These are phyloP conservation scores for Drosophila kepulauana DNA, from an alignment of 1,140 invertebrate genomes.

Conservation along the genomic window DNA sequence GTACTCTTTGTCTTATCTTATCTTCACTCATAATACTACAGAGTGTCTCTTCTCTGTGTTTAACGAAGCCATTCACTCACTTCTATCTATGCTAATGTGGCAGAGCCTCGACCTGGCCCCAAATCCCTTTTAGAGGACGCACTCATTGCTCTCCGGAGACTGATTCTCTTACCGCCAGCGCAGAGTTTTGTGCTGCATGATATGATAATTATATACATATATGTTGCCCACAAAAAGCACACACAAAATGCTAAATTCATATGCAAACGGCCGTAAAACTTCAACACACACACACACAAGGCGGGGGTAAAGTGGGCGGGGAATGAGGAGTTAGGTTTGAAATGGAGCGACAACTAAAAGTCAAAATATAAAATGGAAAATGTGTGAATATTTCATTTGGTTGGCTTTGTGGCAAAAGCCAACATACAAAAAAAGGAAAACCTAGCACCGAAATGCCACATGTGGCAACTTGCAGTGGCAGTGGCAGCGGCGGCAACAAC, in stretches of 20 bases:
- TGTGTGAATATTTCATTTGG: slow-evolving; percentile 79
- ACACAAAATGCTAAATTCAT: slow-evolving; percentile 77
- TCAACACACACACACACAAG: slow-evolving; percentile 43
- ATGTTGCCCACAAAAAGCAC: slow-evolving; percentile 66
- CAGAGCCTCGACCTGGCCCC: slow-evolving; percentile 19
- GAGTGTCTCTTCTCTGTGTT: not conserved
- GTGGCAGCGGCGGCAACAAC: slow-evolving; percentile 43
- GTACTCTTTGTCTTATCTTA: not conserved
- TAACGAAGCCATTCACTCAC: slow-evolving; percentile 16
- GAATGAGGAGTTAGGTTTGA: not conserved
- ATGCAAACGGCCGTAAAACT: slow-evolving; percentile 65
- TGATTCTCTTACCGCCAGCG: slow-evolving; percentile 1
- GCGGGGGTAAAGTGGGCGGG: not conserved
- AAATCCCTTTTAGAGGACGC: slow-evolving; percentile 57
- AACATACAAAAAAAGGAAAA: slow-evolving; percentile 23
- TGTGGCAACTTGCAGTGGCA: slow-evolving; percentile 58
- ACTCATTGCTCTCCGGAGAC: slow-evolving; percentile 68
- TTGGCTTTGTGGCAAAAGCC: slow-evolving; percentile 27
- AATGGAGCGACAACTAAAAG: slow-evolving; percentile 58
- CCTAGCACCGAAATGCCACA: slow-evolving; percentile 58
- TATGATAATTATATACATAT: slow-evolving; percentile 83
- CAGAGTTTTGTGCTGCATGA: slow-evolving; percentile 41
- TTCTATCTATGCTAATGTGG: slow-evolving; percentile 48
- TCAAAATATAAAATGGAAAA: slow-evolving; percentile 80
- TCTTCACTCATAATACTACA: not conserved